These are phyloP conservation scores for Drosophila elegans DNA, from an alignment of 1,140 invertebrate genomes.

Conservation along the genomic window DNA sequence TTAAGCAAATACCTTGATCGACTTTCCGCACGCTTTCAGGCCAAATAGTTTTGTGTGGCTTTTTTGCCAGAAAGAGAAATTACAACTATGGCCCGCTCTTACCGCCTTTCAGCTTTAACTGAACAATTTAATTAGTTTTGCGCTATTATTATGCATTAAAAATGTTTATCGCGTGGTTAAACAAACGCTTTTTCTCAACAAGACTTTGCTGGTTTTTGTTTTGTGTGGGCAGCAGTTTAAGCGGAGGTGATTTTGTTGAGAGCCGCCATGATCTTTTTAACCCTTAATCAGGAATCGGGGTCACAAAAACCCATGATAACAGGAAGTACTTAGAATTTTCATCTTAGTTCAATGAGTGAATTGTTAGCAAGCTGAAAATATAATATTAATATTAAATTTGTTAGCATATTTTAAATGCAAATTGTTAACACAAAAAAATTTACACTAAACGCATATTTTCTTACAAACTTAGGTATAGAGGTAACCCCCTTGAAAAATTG, in stretches of 20 bases:
- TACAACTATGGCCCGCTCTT: neutral
- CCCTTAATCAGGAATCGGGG: neutral
- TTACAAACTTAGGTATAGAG: too few species aligned
- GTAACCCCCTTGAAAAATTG: too few species aligned
- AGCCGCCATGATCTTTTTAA: conserved; percentile 11
- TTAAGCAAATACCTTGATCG: conserved; percentile 14
- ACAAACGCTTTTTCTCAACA: conserved; percentile 52
- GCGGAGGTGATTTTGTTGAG: neutral
- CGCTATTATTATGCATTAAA: conserved; percentile 64
- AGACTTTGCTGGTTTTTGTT: conserved; percentile 27
- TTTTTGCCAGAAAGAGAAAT: conserved; percentile 29
- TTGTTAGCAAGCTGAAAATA: too few species aligned
- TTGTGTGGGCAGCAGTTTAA: conserved; percentile 29
- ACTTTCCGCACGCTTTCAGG: conserved; percentile 17
- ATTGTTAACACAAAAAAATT: too few species aligned
- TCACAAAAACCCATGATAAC: neutral
- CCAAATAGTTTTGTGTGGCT: conserved; percentile 28
- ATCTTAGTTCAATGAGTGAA: too few species aligned
- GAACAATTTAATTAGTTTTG: conserved; percentile 56
- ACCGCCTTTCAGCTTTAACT: conserved; percentile 14
- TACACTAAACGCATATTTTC: too few species aligned
- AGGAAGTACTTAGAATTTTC: too few species aligned
- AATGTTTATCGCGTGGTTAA: conserved; percentile 64
- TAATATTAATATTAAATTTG: too few species aligned
- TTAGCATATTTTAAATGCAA: too few species aligned